Evolutionary conservation across 2,797 vertebrate species (phyloP).

Genomic region (Toxotes lorentzi): DNA sequence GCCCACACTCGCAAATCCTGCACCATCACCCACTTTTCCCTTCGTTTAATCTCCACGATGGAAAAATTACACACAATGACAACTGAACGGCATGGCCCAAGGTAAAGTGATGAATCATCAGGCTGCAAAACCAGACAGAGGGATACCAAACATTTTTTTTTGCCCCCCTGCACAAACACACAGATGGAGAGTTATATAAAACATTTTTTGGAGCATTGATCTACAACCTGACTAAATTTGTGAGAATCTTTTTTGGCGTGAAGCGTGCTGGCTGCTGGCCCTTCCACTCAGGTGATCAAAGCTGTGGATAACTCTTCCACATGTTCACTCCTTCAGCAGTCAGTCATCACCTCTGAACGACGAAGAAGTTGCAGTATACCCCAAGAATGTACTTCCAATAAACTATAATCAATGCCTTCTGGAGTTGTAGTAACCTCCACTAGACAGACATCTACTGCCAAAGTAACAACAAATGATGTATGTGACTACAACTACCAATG

Average conservation of each 20-base stretch:
- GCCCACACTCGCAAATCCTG: slow-evolving; percentile 27
- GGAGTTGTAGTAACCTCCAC: slow-evolving; percentile 5
- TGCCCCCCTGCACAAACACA: neutral
- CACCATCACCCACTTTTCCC: slow-evolving; percentile 32
- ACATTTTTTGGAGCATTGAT: slow-evolving; percentile 38
- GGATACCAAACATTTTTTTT: slow-evolving; percentile 6
- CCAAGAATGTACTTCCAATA: slow-evolving; percentile 49
- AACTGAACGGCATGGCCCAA: slow-evolving; percentile 45
- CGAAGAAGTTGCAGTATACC: slow-evolving; percentile 63
- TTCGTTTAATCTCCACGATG: slow-evolving; percentile 56
- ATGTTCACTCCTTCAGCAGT: slow-evolving; percentile 55
- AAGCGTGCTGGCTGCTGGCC: slow-evolving; percentile 1
- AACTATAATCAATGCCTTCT: slow-evolving; percentile 36
- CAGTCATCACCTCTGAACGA: slow-evolving; percentile 50
- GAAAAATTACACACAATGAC: slow-evolving; percentile 64
- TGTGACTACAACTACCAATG: neutral
- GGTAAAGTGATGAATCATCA: slow-evolving; percentile 61
- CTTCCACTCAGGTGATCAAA: slow-evolving; percentile 47
- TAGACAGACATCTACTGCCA: neutral
- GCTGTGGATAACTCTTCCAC: slow-evolving; percentile 56
- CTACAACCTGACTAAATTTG: slow-evolving; percentile 40
- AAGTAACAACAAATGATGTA: neutral
- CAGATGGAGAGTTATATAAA: slow-evolving; percentile 20
- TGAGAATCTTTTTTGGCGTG: slow-evolving; percentile 37
- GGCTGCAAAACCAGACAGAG: slow-evolving; percentile 39